Percentiles rank a stretch among this genome's conserved stretches.
These are phyloP conservation scores for Hermaeophaga mercurialis DNA, from an alignment of 2,888 invertebrate genomes.

Conservation along the genomic window DNA sequence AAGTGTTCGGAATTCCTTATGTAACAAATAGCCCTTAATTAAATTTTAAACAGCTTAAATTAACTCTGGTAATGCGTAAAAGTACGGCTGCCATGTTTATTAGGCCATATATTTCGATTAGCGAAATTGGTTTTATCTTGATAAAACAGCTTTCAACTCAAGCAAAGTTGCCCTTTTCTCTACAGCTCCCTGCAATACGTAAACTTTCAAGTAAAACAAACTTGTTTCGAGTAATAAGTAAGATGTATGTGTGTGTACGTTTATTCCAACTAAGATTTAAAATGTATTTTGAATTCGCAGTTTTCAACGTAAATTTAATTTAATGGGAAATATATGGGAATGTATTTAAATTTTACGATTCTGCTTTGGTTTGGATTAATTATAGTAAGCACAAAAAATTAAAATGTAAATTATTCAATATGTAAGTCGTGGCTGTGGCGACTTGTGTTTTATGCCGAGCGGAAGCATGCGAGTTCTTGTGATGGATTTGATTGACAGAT, in stretches of 20 bases:
- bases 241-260: conserved; percentile 11
- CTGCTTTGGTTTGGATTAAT: no score
- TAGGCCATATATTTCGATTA: conserved; percentile 32
- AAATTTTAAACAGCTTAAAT: conserved; percentile 28
- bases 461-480: no score
- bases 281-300: no score
- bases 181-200: conserved; percentile 4
- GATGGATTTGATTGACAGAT: no score
- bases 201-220: conserved; percentile 11
- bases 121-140: conserved; percentile 34
- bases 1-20: conserved; percentile 10
- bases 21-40: conserved; percentile 26
- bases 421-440: no score
- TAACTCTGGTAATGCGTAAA: conserved; percentile 28
- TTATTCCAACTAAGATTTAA: no score
- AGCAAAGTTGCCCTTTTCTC: conserved; percentile 13
- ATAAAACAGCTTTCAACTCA: conserved; percentile 28
- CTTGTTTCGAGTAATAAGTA: conserved; percentile 7
- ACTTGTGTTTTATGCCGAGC: no score
- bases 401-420: no score
- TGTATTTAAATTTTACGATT: no score
- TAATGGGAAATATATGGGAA: no score
- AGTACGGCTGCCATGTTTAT: conserved; percentile 29
- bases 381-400: no score
- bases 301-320: no score